phyloP scores from a whole-genome alignment of 2,113 vertebrate genomes.

The Podarcis cretensis region DNA sequence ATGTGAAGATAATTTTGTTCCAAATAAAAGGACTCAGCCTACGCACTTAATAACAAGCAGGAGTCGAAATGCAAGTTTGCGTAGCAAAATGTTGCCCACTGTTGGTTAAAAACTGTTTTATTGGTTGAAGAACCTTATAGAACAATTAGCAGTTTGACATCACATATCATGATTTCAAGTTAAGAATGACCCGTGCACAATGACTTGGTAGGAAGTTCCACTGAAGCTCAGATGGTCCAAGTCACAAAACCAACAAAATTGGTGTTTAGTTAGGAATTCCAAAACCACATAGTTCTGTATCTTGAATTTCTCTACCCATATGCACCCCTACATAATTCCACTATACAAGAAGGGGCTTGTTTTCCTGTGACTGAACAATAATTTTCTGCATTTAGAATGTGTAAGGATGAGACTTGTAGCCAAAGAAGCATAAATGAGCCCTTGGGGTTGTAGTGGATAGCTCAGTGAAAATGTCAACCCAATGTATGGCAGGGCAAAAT shows the following conservation, averaged over 20 bases:
- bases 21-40: background rate
- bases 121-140: background rate
- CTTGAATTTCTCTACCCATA: background rate
- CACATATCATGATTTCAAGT: background rate
- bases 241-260: too few species aligned
- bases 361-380: background rate
- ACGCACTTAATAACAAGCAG: background rate
- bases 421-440: too few species aligned
- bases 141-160: background rate
- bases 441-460: too few species aligned
- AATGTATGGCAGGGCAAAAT: too few species aligned
- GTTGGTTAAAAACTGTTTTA: constrained; percentile 13
- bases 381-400: background rate
- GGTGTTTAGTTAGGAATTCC: too few species aligned
- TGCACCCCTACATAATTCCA: background rate
- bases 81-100: constrained; percentile 56
- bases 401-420: background rate
- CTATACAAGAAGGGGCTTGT: background rate
- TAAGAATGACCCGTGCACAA: background rate
- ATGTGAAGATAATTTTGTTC: background rate
- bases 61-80: background rate
- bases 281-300: background rate
- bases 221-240: background rate
- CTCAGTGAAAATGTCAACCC: too few species aligned
- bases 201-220: background rate